phyloP scores from a whole-genome alignment of 2,888 invertebrate species.

The Agrenia bidenticulata region DNA sequence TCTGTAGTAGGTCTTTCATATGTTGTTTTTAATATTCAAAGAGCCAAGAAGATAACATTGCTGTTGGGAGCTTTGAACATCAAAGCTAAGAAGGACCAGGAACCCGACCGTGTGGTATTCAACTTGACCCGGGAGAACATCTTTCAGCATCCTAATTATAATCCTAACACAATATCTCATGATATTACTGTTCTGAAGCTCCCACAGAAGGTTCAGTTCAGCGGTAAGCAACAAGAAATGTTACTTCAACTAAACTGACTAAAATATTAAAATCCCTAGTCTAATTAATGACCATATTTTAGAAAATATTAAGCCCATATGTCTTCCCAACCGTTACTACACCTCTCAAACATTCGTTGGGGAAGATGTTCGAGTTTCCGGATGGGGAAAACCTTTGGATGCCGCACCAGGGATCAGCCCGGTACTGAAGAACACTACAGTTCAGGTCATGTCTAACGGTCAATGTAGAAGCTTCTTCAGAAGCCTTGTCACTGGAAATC shows the following conservation, averaged over 20 bases:
- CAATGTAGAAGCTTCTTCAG: slow-evolving; percentile 49
- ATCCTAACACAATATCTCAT: slow-evolving; percentile 49
- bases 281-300: not conserved
- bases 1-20: not conserved
- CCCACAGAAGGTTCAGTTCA: slow-evolving; percentile 42
- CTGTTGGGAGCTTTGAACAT: slow-evolving; percentile 49
- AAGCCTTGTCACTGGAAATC: slow-evolving; percentile 50
- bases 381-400: slow-evolving; percentile 51
- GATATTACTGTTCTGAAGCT: slow-evolving; percentile 50
- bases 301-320: slow-evolving; percentile 47
- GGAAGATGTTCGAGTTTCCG: slow-evolving; percentile 46
- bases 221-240: slow-evolving; percentile 32
- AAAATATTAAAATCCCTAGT: not conserved
- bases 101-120: slow-evolving; percentile 40
- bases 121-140: slow-evolving; percentile 48
- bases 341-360: slow-evolving; percentile 37
- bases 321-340: slow-evolving; percentile 48
- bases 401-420: slow-evolving; percentile 43
- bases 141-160: slow-evolving; percentile 50
- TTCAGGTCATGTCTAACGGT: slow-evolving; percentile 44
- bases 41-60: slow-evolving; percentile 44
- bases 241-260: not conserved
- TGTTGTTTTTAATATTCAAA: slow-evolving; percentile 7
- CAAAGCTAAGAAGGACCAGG: slow-evolving; percentile 35
- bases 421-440: slow-evolving; percentile 47